A percentile compares a stretch with the other conserved stretches of the same genome.
Conservation (phyloP, 2,113 vertebrate species). For the Egretta garzetta region DNA sequence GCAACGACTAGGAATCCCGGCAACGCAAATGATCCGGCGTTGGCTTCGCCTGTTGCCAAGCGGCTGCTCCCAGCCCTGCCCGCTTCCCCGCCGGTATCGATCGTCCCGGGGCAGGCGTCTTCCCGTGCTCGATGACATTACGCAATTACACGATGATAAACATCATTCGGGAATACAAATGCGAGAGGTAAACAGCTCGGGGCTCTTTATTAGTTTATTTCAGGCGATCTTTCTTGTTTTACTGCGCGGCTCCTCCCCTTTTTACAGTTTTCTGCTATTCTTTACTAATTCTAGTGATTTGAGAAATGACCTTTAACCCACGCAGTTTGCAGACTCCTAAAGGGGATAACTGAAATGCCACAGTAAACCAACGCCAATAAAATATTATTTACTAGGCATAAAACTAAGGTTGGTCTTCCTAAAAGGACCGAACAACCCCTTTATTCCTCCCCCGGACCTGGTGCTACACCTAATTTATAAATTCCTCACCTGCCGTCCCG, state of each 20-base stretch:
- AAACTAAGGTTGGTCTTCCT: constrained; percentile 74
- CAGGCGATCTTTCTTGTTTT: constrained; percentile 90
- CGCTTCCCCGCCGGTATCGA: constrained; percentile 10
- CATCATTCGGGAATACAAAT: constrained; percentile 75
- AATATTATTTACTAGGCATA: constrained; percentile 80
- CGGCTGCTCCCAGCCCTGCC: neutral
- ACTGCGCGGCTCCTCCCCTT: constrained; percentile 78
- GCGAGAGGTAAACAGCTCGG: constrained; percentile 82
- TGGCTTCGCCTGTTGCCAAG: constrained; percentile 50
- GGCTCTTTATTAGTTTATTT: constrained; percentile 91
- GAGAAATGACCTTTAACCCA: constrained; percentile 81
- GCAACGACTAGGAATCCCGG: neutral
- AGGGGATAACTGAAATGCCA: constrained; percentile 78
- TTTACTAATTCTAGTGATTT: constrained; percentile 81
- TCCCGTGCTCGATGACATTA: constrained; percentile 13
- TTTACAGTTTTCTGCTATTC: constrained; percentile 84
- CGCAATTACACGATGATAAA: constrained; percentile 60
- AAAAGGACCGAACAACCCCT: constrained; percentile 53
- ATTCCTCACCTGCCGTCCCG: constrained; percentile 50
- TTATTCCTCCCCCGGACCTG: neutral
- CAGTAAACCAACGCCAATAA: constrained; percentile 80
- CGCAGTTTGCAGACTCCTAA: constrained; percentile 75
- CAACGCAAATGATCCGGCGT: neutral
- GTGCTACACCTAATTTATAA: constrained; percentile 46
- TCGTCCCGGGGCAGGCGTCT: neutral